These are phyloP conservation scores for Xiphophorus hellerii DNA, from an alignment of 2,113 vertebrate genomes.

Conservation along the genomic window DNA sequence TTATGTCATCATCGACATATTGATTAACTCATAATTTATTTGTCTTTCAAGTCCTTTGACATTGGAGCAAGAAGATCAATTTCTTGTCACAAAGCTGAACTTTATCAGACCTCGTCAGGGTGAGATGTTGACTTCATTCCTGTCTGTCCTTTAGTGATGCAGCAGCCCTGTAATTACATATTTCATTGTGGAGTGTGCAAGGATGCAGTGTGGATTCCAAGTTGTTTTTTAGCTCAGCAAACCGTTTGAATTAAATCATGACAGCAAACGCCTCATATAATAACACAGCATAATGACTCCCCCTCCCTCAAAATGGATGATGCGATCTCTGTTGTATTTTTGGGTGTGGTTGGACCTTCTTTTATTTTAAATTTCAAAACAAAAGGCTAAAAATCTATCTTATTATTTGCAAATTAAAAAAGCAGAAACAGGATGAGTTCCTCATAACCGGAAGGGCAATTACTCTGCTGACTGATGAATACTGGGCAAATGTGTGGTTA, in stretches of 20 bases:
- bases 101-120: background rate
- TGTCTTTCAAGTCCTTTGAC: background rate
- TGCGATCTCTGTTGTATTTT: constrained; percentile 12
- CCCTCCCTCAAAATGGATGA: constrained; percentile 9
- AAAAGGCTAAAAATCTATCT: background rate
- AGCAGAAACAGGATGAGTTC: background rate
- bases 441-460: background rate
- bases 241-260: constrained; percentile 33
- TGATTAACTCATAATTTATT: background rate
- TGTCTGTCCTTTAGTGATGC: background rate
- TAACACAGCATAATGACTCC: constrained; percentile 34
- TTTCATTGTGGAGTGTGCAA: constrained; percentile 4
- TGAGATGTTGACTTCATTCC: background rate
- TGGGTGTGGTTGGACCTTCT: constrained; percentile 12
- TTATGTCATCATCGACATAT: background rate
- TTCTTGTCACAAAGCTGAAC: background rate
- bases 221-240: constrained; percentile 12
- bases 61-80: background rate
- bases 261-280: constrained; percentile 19
- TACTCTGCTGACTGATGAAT: background rate
- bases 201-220: constrained; percentile 11
- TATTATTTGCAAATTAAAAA: background rate
- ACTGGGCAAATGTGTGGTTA: background rate
- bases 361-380: background rate
- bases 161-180: background rate